Evolutionary conservation across 2,888 invertebrate species (phyloP).

Genomic region (Auanema sp.): DNA sequence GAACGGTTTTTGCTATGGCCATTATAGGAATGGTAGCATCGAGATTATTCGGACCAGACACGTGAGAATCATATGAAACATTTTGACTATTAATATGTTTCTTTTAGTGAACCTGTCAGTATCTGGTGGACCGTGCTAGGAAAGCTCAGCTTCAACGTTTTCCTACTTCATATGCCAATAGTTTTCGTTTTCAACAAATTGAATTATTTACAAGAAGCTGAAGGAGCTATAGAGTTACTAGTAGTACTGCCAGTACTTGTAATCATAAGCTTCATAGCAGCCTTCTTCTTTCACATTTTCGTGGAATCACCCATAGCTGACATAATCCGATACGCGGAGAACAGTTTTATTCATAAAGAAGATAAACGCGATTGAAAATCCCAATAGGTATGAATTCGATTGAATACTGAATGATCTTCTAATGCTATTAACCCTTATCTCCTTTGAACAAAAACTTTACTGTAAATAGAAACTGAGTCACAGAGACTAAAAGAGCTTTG

Average conservation of each 20-base stretch:
- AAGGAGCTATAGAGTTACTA: conserved; percentile 48
- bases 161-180: conserved; percentile 61
- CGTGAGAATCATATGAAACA: conserved; percentile 20
- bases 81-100: neutral
- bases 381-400: too few relatives aligned
- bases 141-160: conserved; percentile 56
- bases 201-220: conserved; percentile 50
- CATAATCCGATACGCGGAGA: neutral
- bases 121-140: conserved; percentile 50
- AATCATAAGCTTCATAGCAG: conserved; percentile 45
- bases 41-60: conserved; percentile 30
- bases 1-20: conserved; percentile 52
- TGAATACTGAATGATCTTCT: too few relatives aligned
- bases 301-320: conserved; percentile 52
- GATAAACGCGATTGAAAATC: too few relatives aligned
- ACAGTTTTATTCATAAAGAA: too few relatives aligned
- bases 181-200: conserved; percentile 59
- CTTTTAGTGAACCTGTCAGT: conserved; percentile 36
- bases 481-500: too few relatives aligned
- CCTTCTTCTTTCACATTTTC: conserved; percentile 55
- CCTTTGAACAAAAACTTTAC: too few relatives aligned
- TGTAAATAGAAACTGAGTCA: too few relatives aligned
- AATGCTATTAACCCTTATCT: too few relatives aligned
- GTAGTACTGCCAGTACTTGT: conserved; percentile 53
- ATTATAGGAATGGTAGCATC: conserved; percentile 50